Base-by-base conservation (phyloP, 2,113 vertebrate genomes). In the Nycticorax nycticorax region DNA sequence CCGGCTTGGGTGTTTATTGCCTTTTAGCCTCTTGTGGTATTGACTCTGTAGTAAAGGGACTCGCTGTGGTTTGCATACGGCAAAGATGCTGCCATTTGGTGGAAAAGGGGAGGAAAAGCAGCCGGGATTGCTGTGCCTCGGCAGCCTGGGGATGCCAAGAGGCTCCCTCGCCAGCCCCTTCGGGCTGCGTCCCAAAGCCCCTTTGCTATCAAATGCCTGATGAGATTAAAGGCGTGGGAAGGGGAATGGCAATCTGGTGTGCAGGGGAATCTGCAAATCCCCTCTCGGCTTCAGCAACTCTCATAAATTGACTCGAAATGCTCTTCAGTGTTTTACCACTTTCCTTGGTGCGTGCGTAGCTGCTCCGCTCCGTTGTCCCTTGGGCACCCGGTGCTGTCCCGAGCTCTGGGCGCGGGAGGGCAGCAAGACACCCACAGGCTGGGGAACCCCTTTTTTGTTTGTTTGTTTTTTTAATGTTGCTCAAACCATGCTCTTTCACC, bases 311-410 rank as follows among this genome's bases (percentile, higher is more conserved):
- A 28, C 71, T 75, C 35, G n/a, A 48, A 83, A 45, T 19, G 48
- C 2, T 60, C 32, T 74, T 85, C 60, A 23, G 5, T 8, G 32
- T 50, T 79, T 62, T 57, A 45, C 77, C 63, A 3, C 17, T 95
- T 45, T 12, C 20, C 27, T 47, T 26, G 20, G 3, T 1, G 10
- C 0, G 1, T 28, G 9, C 2, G 26, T 12, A 9, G n/a, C 59
- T 0, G 17, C 41, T 43, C 52, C 0, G 0, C 47, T n/a, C n/a
- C n/a, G n/a, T n/a, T n/a, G n/a, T n/a, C 35, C 21, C 39, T 32
- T 35, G 71, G 66, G 37, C 37, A 30, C 32, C 1, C 20, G 0
- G 22, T 56, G 33, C 57, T 2, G 2, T 12, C n/a, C 50, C 8
- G 3, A 47, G 26, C 52, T 41, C 89, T 32, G 67, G n/a, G 9